Evolutionary conservation across 2,888 invertebrate genomes (phyloP).

Genomic region (Xanthorhoe designata): DNA sequence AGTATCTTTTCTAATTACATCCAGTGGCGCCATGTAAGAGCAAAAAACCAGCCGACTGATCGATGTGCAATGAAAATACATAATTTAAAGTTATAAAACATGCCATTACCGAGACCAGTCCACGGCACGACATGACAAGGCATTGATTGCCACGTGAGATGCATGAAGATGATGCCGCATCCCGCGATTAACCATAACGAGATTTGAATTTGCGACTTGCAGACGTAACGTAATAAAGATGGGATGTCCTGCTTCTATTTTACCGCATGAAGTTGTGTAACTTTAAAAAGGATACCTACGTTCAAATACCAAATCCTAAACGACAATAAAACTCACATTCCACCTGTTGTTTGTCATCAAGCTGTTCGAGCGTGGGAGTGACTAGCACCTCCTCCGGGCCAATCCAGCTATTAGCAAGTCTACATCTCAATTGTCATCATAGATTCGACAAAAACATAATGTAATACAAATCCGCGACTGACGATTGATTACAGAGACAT

Average conservation of each 20-base stretch:
- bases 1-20: conserved; percentile 51
- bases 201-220: conserved; percentile 39
- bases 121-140: conserved; percentile 40
- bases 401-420: conserved; percentile 46
- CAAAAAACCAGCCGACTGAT: conserved; percentile 61
- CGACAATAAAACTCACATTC: conserved; percentile 36
- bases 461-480: conserved; percentile 68
- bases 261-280: conserved; percentile 38
- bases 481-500: conserved; percentile 75
- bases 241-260: conserved; percentile 47
- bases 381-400: conserved; percentile 49
- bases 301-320: conserved; percentile 25
- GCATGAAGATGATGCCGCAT: conserved; percentile 38
- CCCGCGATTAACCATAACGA: conserved; percentile 44
- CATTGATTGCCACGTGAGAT: conserved; percentile 53
- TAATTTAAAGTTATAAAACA: conserved; percentile 61
- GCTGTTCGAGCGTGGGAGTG: conserved; percentile 51
- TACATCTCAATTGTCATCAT: conserved; percentile 64
- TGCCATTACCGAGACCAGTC: conserved; percentile 49
- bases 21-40: conserved; percentile 59
- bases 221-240: conserved; percentile 47
- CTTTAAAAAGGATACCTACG: conserved; percentile 33
- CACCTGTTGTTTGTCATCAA: conserved; percentile 53
- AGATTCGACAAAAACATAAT: conserved; percentile 61
- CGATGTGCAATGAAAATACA: conserved; percentile 53